Base-by-base conservation (phyloP, 2,888 invertebrate species). In the Zaprionus bogoriensis region DNA sequence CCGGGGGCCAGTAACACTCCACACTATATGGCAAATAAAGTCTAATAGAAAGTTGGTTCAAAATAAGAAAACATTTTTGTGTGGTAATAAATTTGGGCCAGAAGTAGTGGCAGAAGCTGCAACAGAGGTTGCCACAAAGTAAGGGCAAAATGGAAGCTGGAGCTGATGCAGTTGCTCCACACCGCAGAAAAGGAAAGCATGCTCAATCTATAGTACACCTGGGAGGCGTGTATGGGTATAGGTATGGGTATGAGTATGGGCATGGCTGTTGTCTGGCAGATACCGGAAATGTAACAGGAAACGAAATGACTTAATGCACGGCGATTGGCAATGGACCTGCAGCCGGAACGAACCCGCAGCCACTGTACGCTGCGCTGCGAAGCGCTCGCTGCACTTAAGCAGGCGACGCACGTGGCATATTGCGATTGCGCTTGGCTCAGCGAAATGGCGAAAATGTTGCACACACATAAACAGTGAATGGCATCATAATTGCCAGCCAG, bases 281-380 rank as follows among this genome's bases (percentile, higher is more conserved):
- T 70, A 63, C 64, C 67, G 74, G 67, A 76, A 67, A 67, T 70
- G 64, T 70, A 70, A 41, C 67, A 74, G 77, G 74, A 70, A 76
- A 54, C 70, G 54, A 67, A 76, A 76, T 65, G 74, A 76, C 76
- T 76, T 74, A 76, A 76, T 76, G 67, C 50, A 30, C 10, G 14
- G 38, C 53, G 53, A 62, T 69, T 73, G 71, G 30, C 55, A 44
- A 27, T 60, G 72, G 54, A 22, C 4, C 41, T 27, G 27, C 27
- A 27, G 27, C 41, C 12, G 20, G 20, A 27, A 27, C 27, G 6
- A 14, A 28, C 10, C 27, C 55, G 28, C 39, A 23, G 36, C 20
- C 36, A 39, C 22, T 27, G n/a, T n/a, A n/a, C 20, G 50, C 65
- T 65, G 38, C 54, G 69, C 32, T 20, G 47, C 19, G 30, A 23